Base-by-base conservation (phyloP, 2,888 invertebrate genomes). In the Tetragnatha montana region DNA sequence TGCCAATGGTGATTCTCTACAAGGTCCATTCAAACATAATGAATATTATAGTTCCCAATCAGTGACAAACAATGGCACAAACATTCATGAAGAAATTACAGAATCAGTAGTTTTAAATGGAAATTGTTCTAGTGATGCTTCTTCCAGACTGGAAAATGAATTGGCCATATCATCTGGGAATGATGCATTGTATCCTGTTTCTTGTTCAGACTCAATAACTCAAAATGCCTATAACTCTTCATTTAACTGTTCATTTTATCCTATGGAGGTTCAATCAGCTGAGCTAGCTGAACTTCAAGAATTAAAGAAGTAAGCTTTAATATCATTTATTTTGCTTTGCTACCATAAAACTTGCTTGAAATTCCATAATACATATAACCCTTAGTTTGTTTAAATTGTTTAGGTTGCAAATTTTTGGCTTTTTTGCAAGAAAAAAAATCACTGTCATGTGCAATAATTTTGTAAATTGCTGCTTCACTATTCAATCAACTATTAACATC, bases 201-300 rank as follows among this genome's bases (percentile, higher is more conserved):
- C 89, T 82, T 86, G 86, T 79, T 87, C 89, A n/a, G 89, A 90
- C 73, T 90, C 89, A 68, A 22, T 88, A 22, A 70, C 79, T 50
- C 89, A 90, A 79, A 86, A 78, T 82, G 69, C 79, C n/a, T 87
- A 86, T 68, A 86, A 82, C 68, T 87, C 82, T 79, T 83, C 89
- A 78, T 90, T 90, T 82, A 86, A 90, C 81, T 90, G 89, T 81
- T 90, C 89, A 74, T 83, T 90, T 73, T 90, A 87, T 82, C 89
- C 89, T 14, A 82, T 90, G 87, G 86, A 90, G 21, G 82, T 90
- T 78, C 89, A 90, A 47, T 82, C 89, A 47, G 86, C 82, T 78
- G 89, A 90, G 82, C 86, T 90, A 60, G 79, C 89, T 50, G 86
- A 90, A 79, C 51, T 90, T 14, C 89, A 90, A 79, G 89, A 90